Evolutionary conservation across 2,113 vertebrate genomes (phyloP), one percentile per base, ranked within the genome.

Genomic region (Chloroceryle aenea): DNA sequence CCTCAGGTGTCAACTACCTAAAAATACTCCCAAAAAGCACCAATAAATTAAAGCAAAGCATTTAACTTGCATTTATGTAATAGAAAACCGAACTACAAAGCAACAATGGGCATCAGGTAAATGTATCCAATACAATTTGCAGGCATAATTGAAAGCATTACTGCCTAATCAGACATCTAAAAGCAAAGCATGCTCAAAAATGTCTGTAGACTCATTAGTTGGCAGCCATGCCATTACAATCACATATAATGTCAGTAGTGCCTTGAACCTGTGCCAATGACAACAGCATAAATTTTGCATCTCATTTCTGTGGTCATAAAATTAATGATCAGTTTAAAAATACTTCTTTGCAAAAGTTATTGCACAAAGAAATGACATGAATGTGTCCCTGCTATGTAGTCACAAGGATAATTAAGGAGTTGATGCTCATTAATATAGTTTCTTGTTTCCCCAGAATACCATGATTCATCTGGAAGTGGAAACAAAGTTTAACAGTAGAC

Each of bases 321-420:
- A 98, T 98, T 98, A 98, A 98, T 98, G 98, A 98, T 98, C 98
- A 98, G 98, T 98, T 98, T 98, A 98, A 98, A 98, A 98, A 98
- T 98, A 98, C 97, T 98, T 98, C 98, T 98, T 97, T 97, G 96
- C 98, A 98, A 97, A 98, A 98, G 98, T 98, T 98, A 98, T 98
- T 98, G 95, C 93, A 38, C 97, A 97, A 97, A 98, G 97, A 96
- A 97, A 98, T 98, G 95, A 97, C 98, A 98, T 86, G 94, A 97
- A 98, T 95, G 95, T 98, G 97, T 98, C 98, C 97, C 98, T 97
- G 96, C 97, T 97, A 98, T 96, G 94, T 95, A 98, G 97, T 97
- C 97, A 97, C 94, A 95, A 97, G 95, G 92, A 97, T 98, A 98
- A 98, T 98, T 98, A 98, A 66, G 90, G 96, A 97, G 92, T 97